These are phyloP conservation scores for Phaenicophaeus curvirostris DNA, from an alignment of 2,797 vertebrate species.

Conservation along the genomic window DNA sequence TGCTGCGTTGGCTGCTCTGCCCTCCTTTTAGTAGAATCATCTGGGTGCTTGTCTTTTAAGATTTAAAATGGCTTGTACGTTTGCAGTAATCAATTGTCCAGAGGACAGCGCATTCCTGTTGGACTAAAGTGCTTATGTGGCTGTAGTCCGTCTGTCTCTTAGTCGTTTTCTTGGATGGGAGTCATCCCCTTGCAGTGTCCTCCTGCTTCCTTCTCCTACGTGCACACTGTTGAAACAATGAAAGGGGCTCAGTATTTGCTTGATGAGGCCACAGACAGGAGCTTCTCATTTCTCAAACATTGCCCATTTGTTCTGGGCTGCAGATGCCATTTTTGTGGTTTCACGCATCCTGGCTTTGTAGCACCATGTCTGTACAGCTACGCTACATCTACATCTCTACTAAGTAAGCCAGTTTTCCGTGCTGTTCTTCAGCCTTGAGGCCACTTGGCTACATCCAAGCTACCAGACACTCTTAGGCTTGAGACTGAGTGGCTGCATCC, in stretches of 20 bases:
- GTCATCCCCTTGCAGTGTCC: conserved; percentile 28
- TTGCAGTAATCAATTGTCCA: conserved; percentile 22
- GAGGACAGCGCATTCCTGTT: conserved; percentile 23
- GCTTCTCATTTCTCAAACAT: neutral
- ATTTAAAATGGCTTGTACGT: neutral
- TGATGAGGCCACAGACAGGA: neutral
- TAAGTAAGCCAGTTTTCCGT: neutral
- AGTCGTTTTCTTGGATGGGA: conserved; percentile 62
- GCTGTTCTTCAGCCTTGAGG: neutral
- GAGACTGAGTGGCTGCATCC: neutral
- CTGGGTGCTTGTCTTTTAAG: conserved; percentile 1
- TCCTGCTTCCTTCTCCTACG: neutral
- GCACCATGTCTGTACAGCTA: neutral
- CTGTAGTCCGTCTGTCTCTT: neutral
- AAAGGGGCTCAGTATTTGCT: neutral
- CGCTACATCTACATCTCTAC: neutral
- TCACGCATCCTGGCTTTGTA: neutral
- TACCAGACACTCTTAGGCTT: neutral
- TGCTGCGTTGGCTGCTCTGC: neutral
- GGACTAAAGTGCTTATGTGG: neutral
- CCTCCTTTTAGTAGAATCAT: neutral
- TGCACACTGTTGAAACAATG: neutral
- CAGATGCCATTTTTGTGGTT: neutral
- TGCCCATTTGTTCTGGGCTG: neutral
- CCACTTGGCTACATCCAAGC: neutral